Conservation (phyloP, 2,888 invertebrate species). For the Nemotelus nigrinus region DNA sequence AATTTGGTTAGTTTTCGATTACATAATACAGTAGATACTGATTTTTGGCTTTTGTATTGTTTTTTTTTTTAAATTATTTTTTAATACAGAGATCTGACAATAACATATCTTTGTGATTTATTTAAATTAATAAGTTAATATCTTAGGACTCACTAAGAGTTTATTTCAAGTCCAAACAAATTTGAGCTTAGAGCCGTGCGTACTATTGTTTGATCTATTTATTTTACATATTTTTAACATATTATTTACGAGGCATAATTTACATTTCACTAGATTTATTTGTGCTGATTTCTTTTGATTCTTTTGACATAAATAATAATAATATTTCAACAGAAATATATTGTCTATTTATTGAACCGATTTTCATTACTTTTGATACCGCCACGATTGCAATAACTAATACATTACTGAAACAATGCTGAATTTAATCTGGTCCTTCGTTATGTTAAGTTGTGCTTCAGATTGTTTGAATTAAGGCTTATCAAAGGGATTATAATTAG, state of each 20-base stretch:
- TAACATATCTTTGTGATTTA: no score
- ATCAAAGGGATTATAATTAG: no score
- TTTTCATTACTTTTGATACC: not conserved
- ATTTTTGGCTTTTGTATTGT: not conserved
- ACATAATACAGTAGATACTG: not conserved
- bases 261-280: no score
- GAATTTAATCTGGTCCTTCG: no score
- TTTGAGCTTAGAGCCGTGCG: conserved; percentile 32
- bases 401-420: no score
- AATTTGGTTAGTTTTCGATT: no score
- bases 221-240: conserved; percentile 5
- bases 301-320: conserved; percentile 5
- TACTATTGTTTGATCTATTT: conserved; percentile 44
- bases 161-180: not conserved
- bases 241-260: not conserved
- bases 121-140: no score
- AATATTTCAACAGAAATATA: conserved; percentile 4
- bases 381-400: not conserved
- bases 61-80: no score
- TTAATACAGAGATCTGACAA: no score
- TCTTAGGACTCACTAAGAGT: no score
- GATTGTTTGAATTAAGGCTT: no score
- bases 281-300: not conserved
- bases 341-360: not conserved
- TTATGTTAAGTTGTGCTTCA: no score